Base-by-base conservation (phyloP, 2,888 invertebrate species). In the Chrysotoxum bicinctum region DNA sequence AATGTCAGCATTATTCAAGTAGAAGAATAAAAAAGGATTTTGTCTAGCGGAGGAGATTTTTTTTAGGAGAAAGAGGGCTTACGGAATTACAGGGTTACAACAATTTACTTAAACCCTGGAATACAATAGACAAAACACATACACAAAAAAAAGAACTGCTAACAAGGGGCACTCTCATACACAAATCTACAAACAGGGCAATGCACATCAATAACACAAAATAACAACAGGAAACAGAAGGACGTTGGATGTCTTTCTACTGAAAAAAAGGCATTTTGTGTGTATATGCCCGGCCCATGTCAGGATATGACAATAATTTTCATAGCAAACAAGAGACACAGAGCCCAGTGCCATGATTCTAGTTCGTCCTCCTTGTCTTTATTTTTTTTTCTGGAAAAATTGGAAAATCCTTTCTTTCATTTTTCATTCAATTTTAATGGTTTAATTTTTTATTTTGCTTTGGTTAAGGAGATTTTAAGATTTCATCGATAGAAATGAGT, bases 121-220 rank as follows among this genome's bases (percentile, higher is more conserved):
- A 74, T 43, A 58, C 52, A 45, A 73, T 35, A 58, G 21, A 62
- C 37, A 19, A 12, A 32, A n/a, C n/a, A n/a, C n/a, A n/a, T n/a
- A n/a, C n/a, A 6, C 9, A 54, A 54, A 56, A 12, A 56, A n/a
- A n/a, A 30, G 1, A 30, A n/a, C 45, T 56, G 64, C 43, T 73
- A 74, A 74, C 74, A 79, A 79, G 69, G 14, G 78, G 14, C 43
- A 62, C 52, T 43, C 35, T 7, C 37, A 58, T 21, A 21, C 14
- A 26, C 32, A 64, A 16, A 64, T 21, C 30, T 21, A 21, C 56
- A 62, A 43, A 56, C 74, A 70, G 43, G 30, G 8, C 30, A 80
- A 21, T 64, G 64, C 21, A 64, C 84, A 80, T 84, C 80, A 70
- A 84, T 79, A 84, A 77, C 83, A 48, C 50, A 69, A n/a, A n/a